Conservation (phyloP, 2,113 vertebrate genomes). For the Peromyscus californicus region DNA sequence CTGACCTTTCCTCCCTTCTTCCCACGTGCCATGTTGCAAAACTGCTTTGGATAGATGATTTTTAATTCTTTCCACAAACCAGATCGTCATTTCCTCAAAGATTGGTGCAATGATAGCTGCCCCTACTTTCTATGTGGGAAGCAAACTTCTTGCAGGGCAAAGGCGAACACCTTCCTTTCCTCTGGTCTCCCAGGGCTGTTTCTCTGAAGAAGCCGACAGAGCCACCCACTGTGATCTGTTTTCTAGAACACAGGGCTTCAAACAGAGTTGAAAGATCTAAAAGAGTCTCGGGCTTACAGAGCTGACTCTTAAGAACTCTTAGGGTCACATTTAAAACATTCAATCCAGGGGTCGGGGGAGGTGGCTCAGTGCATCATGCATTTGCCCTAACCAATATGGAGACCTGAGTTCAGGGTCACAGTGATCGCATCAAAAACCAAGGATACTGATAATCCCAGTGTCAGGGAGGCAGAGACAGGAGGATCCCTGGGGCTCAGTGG, state of each 20-base stretch:
- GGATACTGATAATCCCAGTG: neutral
- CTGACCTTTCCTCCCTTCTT: constrained; percentile 10
- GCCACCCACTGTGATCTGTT: neutral
- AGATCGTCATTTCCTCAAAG: constrained; percentile 33
- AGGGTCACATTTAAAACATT: constrained; percentile 4
- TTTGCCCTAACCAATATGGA: no score
- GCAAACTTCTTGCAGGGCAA: constrained; percentile 52
- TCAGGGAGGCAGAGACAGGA: neutral
- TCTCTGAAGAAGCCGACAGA: neutral
- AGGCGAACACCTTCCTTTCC: constrained; percentile 24
- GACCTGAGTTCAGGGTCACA: neutral
- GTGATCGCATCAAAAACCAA: neutral
- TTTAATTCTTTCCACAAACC: constrained; percentile 64
- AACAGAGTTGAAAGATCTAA: neutral
- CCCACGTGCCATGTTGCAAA: constrained; percentile 41
- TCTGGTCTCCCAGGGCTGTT: neutral
- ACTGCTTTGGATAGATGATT: constrained; percentile 55
- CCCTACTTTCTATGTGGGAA: constrained; percentile 32
- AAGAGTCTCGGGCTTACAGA: neutral
- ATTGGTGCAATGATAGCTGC: neutral
- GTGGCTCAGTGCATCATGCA: no score
- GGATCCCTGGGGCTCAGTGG: neutral
- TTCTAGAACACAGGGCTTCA: neutral
- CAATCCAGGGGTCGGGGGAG: no score
- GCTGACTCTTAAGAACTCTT: neutral